Base-by-base conservation (phyloP, 2,888 invertebrate genomes). In the Diaphora mendica region DNA sequence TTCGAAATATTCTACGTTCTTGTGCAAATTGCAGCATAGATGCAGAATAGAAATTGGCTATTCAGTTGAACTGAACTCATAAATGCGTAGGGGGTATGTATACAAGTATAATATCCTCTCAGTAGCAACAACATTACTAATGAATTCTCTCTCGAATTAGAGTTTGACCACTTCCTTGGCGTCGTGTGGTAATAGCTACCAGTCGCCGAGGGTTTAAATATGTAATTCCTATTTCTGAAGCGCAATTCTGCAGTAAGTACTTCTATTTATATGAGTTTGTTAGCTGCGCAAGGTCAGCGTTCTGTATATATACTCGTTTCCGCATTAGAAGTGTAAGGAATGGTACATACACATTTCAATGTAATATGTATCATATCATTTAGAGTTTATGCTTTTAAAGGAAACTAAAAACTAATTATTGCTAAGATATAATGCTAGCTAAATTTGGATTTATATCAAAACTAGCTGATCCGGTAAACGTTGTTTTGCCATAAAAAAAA, bases 181-280 rank as follows among this genome's bases (percentile, higher is more conserved):
- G 42, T 62, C 59, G n/a, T 69, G 59, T 42, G 11, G 26, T 20
- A 26, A 62, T 64, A 55, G n/a, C 23, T n/a, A 44, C 44, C 33
- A 15, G 64, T 33, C 48, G 44, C 44, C 44, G 48, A 20, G 39
- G 35, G 59, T 55, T 11, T 77, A 71, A 82, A 82, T 82, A 76
- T 82, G 73, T 73, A 75, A 74, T 71, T 48, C 64, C 67, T 72
- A 70, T 76, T 70, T 59, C 59, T 35, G 17, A 44, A 17, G 44
- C 73, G 68, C 35, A 39, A 78, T 71, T 77, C 44, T 76, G 66
- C 59, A 48, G 74, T 67, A 67, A 72, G 39, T 23, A 17, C 33
- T 51, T 20, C 67, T 71, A 59, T 82, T 51, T 79, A 70, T 68
- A 73, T 76, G 65, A 48, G 73, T 64, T 71, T 33, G 55, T 20